phyloP scores from a whole-genome alignment of 2,113 vertebrate species.

The Lutjanus erythropterus region DNA sequence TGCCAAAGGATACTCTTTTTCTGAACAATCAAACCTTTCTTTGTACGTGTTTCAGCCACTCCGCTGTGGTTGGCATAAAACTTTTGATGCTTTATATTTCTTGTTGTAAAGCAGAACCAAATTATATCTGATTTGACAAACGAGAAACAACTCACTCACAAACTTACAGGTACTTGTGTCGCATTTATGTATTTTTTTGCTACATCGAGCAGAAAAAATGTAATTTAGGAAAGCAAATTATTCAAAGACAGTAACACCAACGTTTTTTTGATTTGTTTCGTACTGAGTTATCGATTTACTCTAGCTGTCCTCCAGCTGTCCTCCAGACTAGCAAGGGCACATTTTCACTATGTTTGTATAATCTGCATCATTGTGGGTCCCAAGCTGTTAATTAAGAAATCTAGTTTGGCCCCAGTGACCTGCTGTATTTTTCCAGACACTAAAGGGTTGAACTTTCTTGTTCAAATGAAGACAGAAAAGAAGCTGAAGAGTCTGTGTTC shows the following conservation, averaged over 20 bases:
- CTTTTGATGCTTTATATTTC: conserved; percentile 7
- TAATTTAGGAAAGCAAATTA: neutral
- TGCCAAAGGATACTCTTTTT: conserved; percentile 5
- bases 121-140: conserved; percentile 2
- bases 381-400: no score
- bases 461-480: no score
- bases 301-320: no score
- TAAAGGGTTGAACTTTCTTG: no score
- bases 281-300: no score
- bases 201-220: neutral
- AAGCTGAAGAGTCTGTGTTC: no score
- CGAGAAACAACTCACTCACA: neutral
- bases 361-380: no score
- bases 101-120: conserved; percentile 1
- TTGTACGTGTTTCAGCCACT: conserved; percentile 2
- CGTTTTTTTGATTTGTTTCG: no score
- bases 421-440: neutral
- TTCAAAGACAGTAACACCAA: no score
- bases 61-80: conserved; percentile 8
- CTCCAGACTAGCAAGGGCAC: no score
- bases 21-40: conserved; percentile 10
- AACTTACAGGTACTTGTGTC: neutral
- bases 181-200: neutral
- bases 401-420: neutral
- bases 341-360: no score